Conservation (phyloP, 2,888 invertebrate species). For the Leptopterna dolabrata region DNA sequence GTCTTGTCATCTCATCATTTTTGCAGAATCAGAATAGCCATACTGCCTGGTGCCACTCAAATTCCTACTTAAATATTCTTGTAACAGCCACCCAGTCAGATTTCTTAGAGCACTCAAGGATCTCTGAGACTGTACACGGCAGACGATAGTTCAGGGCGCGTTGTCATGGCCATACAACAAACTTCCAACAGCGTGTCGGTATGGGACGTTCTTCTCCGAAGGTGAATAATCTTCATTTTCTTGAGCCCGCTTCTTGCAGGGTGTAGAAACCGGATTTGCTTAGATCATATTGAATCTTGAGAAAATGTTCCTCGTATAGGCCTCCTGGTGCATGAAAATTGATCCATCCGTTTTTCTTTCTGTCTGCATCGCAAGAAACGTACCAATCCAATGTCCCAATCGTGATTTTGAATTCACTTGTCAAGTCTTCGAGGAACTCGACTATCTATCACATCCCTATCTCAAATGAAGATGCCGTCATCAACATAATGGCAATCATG, state of each 20-base stretch:
- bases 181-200: constrained; percentile 32
- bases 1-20: background rate
- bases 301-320: background rate
- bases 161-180: constrained; percentile 21
- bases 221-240: background rate
- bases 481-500: too few species aligned
- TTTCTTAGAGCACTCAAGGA: constrained; percentile 24
- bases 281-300: background rate
- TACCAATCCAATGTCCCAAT: background rate
- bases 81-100: constrained; percentile 36
- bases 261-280: background rate
- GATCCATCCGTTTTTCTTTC: background rate
- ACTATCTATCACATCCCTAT: too few species aligned
- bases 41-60: background rate
- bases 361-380: background rate
- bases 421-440: background rate
- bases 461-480: background rate
- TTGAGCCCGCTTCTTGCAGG: background rate
- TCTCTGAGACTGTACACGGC: constrained; percentile 22
- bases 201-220: constrained; percentile 30
- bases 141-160: constrained; percentile 36
- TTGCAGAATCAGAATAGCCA: constrained; percentile 25
- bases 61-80: constrained; percentile 23
- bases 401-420: background rate
- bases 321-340: background rate